Conservation (phyloP, 2,888 invertebrate species). For the Drosophila melanosoma region DNA sequence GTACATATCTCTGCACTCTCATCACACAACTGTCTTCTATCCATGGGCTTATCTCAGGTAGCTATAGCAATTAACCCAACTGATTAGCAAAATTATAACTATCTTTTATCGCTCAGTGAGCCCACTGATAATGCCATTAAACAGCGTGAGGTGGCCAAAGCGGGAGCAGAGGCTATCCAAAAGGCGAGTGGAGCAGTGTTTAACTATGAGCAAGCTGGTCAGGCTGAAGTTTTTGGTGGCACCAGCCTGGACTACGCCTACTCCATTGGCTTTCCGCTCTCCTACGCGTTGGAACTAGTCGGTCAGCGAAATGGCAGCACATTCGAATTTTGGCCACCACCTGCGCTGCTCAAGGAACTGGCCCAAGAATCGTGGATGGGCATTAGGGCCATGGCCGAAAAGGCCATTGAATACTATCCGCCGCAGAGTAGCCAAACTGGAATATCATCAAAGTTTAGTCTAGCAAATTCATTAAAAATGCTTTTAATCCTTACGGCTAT, state of each 20-base stretch:
- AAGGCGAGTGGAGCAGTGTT: conserved; percentile 78
- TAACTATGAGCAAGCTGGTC: conserved; percentile 71
- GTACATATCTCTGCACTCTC: conserved; percentile 90
- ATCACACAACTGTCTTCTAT: conserved; percentile 87
- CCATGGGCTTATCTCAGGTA: conserved; percentile 87
- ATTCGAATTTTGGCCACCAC: conserved; percentile 87
- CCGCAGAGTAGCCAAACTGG: background rate
- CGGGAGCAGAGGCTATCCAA: conserved; percentile 18
- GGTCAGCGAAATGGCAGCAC: conserved; percentile 81
- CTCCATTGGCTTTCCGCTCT: conserved; percentile 86
- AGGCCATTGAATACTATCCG: conserved; percentile 66
- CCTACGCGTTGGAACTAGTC: conserved; percentile 88
- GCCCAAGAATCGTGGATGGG: conserved; percentile 87
- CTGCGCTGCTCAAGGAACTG: conserved; percentile 86
- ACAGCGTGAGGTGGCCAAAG: conserved; percentile 33
- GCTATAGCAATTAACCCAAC: conserved; percentile 23
- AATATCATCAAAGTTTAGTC: too few species aligned
- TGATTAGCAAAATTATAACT: background rate
- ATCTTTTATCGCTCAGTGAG: conserved; percentile 11
- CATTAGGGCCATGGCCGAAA: conserved; percentile 79
- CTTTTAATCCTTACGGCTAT: conserved; percentile 8
- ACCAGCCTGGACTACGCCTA: conserved; percentile 89
- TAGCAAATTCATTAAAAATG: conserved; percentile 19
- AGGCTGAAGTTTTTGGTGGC: conserved; percentile 86
- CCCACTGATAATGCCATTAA: conserved; percentile 16